These are phyloP conservation scores for Philypnodon macrostomus DNA, from an alignment of 2,797 vertebrate genomes.

Conservation along the genomic window DNA sequence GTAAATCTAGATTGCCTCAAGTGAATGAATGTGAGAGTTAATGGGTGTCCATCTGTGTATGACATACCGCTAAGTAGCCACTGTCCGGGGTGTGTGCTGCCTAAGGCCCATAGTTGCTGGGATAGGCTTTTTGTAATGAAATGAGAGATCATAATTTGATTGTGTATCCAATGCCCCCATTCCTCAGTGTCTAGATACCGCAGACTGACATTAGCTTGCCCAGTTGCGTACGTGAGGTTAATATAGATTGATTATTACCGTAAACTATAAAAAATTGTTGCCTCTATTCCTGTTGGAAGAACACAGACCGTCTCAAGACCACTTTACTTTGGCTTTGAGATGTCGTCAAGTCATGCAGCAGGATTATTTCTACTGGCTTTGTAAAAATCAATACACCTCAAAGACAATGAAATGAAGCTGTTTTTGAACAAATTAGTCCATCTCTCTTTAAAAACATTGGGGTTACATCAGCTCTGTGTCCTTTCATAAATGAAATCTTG, in stretches of 20 bases:
- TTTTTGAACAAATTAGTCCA: slow-evolving; percentile 22
- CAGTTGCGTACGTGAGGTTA: neutral
- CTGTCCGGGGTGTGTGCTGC: too few species aligned
- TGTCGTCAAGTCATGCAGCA: slow-evolving; percentile 37
- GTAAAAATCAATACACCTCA: slow-evolving; percentile 47
- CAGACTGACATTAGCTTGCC: slow-evolving; percentile 3
- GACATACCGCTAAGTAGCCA: too few species aligned
- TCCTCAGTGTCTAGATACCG: too few species aligned
- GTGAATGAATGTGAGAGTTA: too few species aligned
- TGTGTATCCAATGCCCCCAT: too few species aligned
- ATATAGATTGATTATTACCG: slow-evolving; percentile 2
- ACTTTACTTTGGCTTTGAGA: slow-evolving; percentile 34
- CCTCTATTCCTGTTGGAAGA: slow-evolving; percentile 17
- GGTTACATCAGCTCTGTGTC: slow-evolving; percentile 19
- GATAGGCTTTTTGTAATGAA: too few species aligned
- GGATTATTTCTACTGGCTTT: slow-evolving; percentile 29
- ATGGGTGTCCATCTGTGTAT: too few species aligned
- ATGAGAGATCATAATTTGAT: too few species aligned
- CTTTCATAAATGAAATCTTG: slow-evolving; percentile 28
- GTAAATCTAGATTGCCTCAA: too few species aligned
- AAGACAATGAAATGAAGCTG: slow-evolving; percentile 27
- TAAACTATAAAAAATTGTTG: slow-evolving; percentile 5
- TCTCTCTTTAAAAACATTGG: slow-evolving; percentile 25
- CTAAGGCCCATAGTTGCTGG: too few species aligned
- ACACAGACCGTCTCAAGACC: slow-evolving; percentile 12